A percentile compares a stretch with the other conserved stretches of the same genome.
Conservation (phyloP, 2,888 invertebrate species). For the Esperia sulphurella region DNA sequence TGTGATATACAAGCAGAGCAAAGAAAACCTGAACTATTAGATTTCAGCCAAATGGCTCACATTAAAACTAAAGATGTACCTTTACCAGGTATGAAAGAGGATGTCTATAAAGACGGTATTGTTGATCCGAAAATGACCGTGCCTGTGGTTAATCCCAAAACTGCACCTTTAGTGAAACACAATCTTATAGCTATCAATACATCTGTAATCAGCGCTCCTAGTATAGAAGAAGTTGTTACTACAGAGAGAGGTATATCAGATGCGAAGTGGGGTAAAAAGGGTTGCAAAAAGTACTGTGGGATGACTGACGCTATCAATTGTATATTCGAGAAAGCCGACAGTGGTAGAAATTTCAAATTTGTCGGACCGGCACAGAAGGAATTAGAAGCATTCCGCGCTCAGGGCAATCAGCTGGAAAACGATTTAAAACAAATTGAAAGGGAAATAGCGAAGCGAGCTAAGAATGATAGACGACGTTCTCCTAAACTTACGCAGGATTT, state of each 20-base stretch:
- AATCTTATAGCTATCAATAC: neutral
- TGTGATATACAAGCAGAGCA: neutral
- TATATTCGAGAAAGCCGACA: slow-evolving; percentile 21
- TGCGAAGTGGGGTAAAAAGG: slow-evolving; percentile 29
- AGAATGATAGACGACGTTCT: slow-evolving; percentile 14
- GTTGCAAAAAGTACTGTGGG: slow-evolving; percentile 30
- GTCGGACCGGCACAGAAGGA: slow-evolving; percentile 12
- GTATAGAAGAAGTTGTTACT: slow-evolving; percentile 10
- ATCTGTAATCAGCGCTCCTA: neutral
- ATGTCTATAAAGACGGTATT: neutral
- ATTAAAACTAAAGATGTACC: neutral
- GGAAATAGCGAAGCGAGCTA: slow-evolving; percentile 11
- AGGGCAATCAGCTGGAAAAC: neutral
- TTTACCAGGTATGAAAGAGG: neutral
- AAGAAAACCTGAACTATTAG: neutral
- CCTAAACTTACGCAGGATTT: slow-evolving; percentile 27
- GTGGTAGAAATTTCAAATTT: slow-evolving; percentile 17
- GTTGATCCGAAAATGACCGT: neutral
- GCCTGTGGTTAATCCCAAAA: too few relatives aligned
- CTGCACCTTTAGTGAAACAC: neutral
- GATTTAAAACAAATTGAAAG: neutral
- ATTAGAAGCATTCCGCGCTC: slow-evolving; percentile 4
- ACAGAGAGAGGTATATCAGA: slow-evolving; percentile 30
- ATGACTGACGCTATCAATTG: slow-evolving; percentile 31
- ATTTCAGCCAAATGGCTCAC: neutral